Percentiles rank a stretch among this genome's conserved stretches.
Conservation (phyloP, 2,113 vertebrate genomes). For the Mustela lutreola region DNA sequence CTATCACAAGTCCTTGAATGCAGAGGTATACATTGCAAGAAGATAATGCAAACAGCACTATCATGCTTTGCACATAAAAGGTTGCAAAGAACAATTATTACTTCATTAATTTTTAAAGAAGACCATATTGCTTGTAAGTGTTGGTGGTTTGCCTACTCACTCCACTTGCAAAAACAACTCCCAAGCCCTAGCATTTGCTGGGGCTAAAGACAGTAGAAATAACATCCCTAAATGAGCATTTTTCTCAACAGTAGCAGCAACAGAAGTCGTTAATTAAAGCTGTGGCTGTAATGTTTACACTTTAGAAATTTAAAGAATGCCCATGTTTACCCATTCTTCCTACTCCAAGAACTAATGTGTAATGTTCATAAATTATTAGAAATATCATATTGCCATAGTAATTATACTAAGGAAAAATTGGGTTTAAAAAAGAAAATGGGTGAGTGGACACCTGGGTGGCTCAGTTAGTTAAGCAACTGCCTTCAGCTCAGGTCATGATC, state of each 20-base stretch:
- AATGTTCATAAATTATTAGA: slow-evolving; percentile 11
- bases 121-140: slow-evolving; percentile 74
- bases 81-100: slow-evolving; percentile 69
- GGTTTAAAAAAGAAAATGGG: not conserved
- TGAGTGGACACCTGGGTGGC: too few species aligned
- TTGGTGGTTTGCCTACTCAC: slow-evolving; percentile 45
- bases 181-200: not conserved
- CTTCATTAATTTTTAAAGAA: slow-evolving; percentile 80
- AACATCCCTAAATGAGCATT: not conserved
- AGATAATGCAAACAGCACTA: slow-evolving; percentile 66
- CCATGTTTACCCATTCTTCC: not conserved
- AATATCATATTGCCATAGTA: not conserved
- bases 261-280: not conserved
- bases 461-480: too few species aligned
- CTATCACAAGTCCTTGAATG: slow-evolving; percentile 41
- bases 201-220: not conserved
- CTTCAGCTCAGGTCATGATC: too few species aligned
- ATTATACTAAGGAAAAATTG: not conserved
- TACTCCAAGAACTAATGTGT: not conserved
- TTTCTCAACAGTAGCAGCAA: not conserved
- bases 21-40: slow-evolving; percentile 8
- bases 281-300: not conserved
- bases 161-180: not conserved
- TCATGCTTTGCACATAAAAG: slow-evolving; percentile 64
- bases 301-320: not conserved